Conservation (phyloP, 2,888 invertebrate genomes). For the Lamellibrachia satsuma region DNA sequence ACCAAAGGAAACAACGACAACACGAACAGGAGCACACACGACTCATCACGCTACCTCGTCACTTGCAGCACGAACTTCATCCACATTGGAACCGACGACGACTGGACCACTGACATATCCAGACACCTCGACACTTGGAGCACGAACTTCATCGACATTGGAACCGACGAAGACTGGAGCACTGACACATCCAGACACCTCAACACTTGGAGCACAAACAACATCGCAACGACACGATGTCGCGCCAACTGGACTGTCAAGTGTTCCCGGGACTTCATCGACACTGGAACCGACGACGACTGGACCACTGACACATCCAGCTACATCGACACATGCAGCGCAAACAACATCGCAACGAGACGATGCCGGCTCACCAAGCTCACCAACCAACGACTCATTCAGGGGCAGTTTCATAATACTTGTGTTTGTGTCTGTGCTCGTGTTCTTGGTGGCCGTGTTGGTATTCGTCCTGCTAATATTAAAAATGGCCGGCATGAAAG, state of each 20-base stretch:
- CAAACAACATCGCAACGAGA: neutral
- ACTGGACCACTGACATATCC: neutral
- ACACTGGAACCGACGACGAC: neutral
- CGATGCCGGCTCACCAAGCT: neutral
- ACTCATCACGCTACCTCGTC: too few relatives aligned
- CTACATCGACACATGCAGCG: neutral
- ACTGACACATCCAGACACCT: too few relatives aligned
- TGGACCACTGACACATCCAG: neutral
- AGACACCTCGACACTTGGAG: too few relatives aligned
- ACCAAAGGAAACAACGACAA: too few relatives aligned
- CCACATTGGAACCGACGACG: neutral
- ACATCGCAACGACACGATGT: neutral
- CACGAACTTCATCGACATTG: neutral
- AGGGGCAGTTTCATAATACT: neutral
- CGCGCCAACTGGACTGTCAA: neutral
- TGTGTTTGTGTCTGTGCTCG: neutral
- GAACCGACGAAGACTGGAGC: neutral
- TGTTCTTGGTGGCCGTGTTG: neutral
- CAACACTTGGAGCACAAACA: neutral
- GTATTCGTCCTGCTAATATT: neutral
- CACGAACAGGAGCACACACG: too few relatives aligned
- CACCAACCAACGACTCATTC: neutral
- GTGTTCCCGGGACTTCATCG: neutral
- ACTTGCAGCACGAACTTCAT: too few relatives aligned
- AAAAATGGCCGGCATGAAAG: neutral